These are phyloP conservation scores for Smutsia temminckii DNA, from an alignment of 2,797 vertebrate species.

Conservation along the genomic window DNA sequence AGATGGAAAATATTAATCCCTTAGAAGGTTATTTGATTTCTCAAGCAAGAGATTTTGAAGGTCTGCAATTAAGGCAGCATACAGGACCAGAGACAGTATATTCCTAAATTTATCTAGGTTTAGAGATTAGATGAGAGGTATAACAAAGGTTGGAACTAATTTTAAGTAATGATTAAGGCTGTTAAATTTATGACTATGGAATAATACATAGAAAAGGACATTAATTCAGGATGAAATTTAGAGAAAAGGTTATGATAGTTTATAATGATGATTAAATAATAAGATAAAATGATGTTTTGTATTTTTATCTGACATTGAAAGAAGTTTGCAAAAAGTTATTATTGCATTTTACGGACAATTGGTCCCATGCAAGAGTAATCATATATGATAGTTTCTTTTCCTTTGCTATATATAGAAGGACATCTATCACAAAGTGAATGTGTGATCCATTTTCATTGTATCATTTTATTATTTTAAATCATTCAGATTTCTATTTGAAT, in stretches of 20 bases:
- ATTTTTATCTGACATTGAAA: constrained; percentile 23
- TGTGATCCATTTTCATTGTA: constrained; percentile 49
- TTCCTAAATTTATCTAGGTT: not conserved
- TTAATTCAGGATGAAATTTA: not conserved
- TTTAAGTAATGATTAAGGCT: not conserved
- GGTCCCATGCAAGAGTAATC: not conserved
- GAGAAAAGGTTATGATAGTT: not conserved
- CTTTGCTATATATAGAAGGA: not conserved
- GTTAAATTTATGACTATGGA: not conserved
- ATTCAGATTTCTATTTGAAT: constrained; percentile 59
- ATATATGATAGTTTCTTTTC: constrained; percentile 42
- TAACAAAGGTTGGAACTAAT: not conserved
- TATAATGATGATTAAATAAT: not conserved
- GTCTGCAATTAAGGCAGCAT: not conserved
- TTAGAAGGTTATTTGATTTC: not conserved
- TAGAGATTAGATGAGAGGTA: not conserved
- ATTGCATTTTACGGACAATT: constrained; percentile 30
- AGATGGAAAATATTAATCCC: not conserved
- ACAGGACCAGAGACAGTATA: not conserved
- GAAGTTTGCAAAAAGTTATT: not conserved
- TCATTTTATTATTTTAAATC: constrained; percentile 75
- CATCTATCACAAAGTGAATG: constrained; percentile 53
- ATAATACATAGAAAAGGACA: not conserved
- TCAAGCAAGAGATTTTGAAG: not conserved
- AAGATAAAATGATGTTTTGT: constrained; percentile 32